A percentile compares a stretch with the other conserved stretches of the same genome.
These are phyloP conservation scores for Adelognathus sp. DNA, from an alignment of 2,888 invertebrate genomes.

Conservation along the genomic window DNA sequence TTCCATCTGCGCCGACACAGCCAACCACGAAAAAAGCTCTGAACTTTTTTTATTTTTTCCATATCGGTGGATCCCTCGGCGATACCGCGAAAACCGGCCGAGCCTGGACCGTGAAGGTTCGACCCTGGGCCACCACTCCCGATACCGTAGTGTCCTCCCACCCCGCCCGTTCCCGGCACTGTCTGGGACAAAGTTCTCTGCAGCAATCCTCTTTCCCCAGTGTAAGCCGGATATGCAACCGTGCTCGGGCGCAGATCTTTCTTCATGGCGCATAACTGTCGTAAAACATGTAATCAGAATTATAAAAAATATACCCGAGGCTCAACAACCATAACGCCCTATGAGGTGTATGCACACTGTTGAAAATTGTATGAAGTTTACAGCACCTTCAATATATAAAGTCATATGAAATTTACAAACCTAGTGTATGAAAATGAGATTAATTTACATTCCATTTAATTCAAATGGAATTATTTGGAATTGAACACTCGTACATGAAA, in stretches of 20 bases:
- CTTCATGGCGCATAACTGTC: slow-evolving; percentile 90
- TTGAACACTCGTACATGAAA: too few relatives aligned
- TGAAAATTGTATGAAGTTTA: too few relatives aligned
- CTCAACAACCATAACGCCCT: too few relatives aligned
- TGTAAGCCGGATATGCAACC: slow-evolving; percentile 64
- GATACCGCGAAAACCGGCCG: slow-evolving; percentile 76
- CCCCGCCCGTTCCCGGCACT: slow-evolving; percentile 52
- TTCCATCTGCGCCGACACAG: slow-evolving; percentile 95
- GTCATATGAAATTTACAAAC: too few relatives aligned
- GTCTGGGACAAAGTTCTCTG: slow-evolving; percentile 71
- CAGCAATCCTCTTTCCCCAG: slow-evolving; percentile 60
- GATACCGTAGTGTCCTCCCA: slow-evolving; percentile 50
- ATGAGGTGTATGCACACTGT: too few relatives aligned
- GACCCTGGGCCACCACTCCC: slow-evolving; percentile 53
- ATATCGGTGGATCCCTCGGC: slow-evolving; percentile 88
- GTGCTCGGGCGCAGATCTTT: slow-evolving; percentile 88
- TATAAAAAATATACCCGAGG: too few relatives aligned
- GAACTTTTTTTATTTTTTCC: slow-evolving; percentile 93
- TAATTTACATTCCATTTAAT: too few relatives aligned
- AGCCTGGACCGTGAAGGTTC: slow-evolving; percentile 49
- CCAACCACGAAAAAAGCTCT: slow-evolving; percentile 97
- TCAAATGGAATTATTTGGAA: too few relatives aligned
- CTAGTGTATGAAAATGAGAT: too few relatives aligned
- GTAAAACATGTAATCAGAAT: slow-evolving; percentile 59
- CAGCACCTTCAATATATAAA: too few relatives aligned